Percentiles rank a stretch among this genome's conserved stretches.
These are phyloP conservation scores for Oncorhynchus clarkii DNA, from an alignment of 2,113 vertebrate species.

Conservation along the genomic window DNA sequence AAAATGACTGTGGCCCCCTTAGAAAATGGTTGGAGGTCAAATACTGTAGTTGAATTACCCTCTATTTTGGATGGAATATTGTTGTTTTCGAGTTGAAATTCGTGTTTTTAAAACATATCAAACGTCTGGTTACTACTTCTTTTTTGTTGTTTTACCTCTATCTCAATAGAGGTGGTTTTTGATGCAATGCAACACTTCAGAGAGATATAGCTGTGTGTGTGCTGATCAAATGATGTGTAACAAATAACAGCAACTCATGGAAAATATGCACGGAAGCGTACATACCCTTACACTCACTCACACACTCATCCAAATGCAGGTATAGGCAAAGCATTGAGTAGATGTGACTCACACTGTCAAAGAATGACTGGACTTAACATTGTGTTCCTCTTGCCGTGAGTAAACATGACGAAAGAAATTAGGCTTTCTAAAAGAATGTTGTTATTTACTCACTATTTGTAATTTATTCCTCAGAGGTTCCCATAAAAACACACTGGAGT, in stretches of 20 bases:
- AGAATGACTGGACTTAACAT: slow-evolving; percentile 56
- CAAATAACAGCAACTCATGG: slow-evolving; percentile 17
- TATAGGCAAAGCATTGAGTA: slow-evolving; percentile 7
- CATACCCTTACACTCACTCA: background rate
- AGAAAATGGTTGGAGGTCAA: slow-evolving; percentile 50
- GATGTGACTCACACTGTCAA: slow-evolving; percentile 58
- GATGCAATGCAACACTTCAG: slow-evolving; percentile 11
- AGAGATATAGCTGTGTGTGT: slow-evolving; percentile 23
- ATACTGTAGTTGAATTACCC: slow-evolving; percentile 38
- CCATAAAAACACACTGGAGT: slow-evolving; percentile 23
- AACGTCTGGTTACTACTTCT: slow-evolving; percentile 30
- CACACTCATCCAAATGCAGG: slow-evolving; percentile 1
- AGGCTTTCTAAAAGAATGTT: slow-evolving; percentile 34
- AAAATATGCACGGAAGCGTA: slow-evolving; percentile 26
- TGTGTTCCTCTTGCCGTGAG: slow-evolving; percentile 48
- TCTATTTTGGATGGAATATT: slow-evolving; percentile 50
- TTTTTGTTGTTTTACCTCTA: slow-evolving; percentile 2
- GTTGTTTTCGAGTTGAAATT: slow-evolving; percentile 1
- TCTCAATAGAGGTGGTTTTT: background rate
- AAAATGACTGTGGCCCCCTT: slow-evolving; percentile 57
- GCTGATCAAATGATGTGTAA: slow-evolving; percentile 32
- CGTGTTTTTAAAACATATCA: slow-evolving; percentile 21
- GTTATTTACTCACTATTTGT: slow-evolving; percentile 50
- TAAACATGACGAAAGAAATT: slow-evolving; percentile 59
- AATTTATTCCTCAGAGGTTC: slow-evolving; percentile 25